Evolutionary conservation across 1,140 invertebrate genomes (phyloP).

Genomic region (Zaprionus gabonicus): DNA sequence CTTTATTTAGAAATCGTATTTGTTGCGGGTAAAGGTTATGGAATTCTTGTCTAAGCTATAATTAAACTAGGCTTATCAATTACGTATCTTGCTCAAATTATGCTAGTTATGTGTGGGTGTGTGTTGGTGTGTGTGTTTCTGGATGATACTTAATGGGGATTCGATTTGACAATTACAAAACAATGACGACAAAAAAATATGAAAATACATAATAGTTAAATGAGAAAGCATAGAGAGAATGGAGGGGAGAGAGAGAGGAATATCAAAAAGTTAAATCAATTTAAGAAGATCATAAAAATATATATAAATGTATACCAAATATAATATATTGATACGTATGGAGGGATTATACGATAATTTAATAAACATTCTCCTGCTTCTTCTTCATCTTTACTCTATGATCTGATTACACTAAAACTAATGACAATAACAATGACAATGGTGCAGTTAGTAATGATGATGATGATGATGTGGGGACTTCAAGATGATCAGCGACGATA

Average conservation of each 20-base stretch:
- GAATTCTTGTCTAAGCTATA: conserved; percentile 73
- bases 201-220: conserved; percentile 23
- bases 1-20: conserved; percentile 28
- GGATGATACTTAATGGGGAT: not conserved
- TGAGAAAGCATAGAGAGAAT: not conserved
- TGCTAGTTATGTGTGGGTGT: conserved; percentile 49
- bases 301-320: not conserved
- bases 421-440: conserved; percentile 27
- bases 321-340: not conserved
- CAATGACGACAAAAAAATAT: conserved; percentile 8
- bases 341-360: conserved; percentile 9
- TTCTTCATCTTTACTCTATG: conserved; percentile 12
- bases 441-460: conserved; percentile 24
- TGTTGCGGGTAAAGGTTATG: conserved; percentile 35
- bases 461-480: not conserved
- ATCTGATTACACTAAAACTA: conserved; percentile 37
- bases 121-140: not conserved
- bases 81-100: conserved; percentile 67
- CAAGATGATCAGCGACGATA: conserved; percentile 74
- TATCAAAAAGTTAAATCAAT: not conserved
- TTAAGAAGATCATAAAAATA: not conserved
- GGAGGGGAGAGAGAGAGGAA: not conserved
- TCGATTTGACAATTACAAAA: conserved; percentile 1
- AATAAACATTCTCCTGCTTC: conserved; percentile 16
- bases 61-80: conserved; percentile 68